phyloP scores from a whole-genome alignment of 2,888 invertebrate genomes.

The Ormyrus thymus region DNA sequence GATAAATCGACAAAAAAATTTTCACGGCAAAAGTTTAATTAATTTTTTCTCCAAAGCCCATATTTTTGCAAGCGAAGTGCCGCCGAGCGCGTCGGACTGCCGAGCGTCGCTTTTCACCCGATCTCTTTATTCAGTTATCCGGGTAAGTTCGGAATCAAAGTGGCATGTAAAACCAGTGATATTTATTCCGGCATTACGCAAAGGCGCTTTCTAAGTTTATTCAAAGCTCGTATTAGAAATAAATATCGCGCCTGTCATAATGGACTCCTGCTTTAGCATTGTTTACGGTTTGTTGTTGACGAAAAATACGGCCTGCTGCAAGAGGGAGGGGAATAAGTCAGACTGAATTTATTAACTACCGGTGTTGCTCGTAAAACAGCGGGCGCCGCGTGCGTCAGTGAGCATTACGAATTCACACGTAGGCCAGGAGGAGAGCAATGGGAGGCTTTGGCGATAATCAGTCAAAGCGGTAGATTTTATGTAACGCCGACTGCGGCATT shows the following conservation, averaged over 20 bases:
- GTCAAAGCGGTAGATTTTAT: constrained; percentile 37
- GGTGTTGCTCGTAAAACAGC: constrained; percentile 3
- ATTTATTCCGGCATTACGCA: too few species aligned
- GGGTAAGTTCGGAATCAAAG: too few species aligned
- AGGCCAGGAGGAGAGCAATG: background rate
- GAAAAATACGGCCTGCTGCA: background rate
- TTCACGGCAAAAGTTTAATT: constrained; percentile 11
- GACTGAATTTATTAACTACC: constrained; percentile 25
- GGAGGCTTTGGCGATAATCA: constrained; percentile 26
- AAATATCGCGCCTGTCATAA: constrained; percentile 7
- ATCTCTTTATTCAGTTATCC: too few species aligned
- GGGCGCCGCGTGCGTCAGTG: background rate
- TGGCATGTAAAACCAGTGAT: too few species aligned
- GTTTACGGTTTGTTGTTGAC: constrained; percentile 18
- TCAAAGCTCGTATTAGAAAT: background rate
- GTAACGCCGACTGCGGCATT: constrained; percentile 24
- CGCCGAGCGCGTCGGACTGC: too few species aligned
- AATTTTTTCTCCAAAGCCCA: background rate
- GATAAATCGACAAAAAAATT: constrained; percentile 11
- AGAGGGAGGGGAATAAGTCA: too few species aligned
- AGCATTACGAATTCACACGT: background rate
- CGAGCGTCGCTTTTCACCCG: too few species aligned
- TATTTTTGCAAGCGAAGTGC: too few species aligned
- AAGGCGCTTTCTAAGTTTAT: too few species aligned
- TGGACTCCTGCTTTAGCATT: constrained; percentile 1